phyloP scores from a whole-genome alignment of 2,113 vertebrate genomes.

The Zapus hudsonius region DNA sequence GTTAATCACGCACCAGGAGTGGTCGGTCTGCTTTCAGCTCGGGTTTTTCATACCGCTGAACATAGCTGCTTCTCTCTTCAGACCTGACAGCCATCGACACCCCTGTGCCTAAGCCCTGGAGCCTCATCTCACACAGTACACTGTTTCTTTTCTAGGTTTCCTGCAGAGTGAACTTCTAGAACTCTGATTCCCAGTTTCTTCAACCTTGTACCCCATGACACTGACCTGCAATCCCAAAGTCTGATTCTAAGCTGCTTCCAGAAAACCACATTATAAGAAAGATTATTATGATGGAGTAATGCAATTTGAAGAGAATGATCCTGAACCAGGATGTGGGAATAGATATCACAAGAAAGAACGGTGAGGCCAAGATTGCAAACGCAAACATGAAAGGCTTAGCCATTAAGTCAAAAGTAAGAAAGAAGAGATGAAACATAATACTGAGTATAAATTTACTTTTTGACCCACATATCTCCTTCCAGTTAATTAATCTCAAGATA shows the following conservation, averaged over 20 bases:
- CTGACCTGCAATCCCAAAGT: not conserved
- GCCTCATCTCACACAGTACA: not conserved
- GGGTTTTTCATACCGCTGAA: conserved; percentile 2
- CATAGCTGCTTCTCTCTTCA: conserved; percentile 11
- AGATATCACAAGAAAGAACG: not conserved
- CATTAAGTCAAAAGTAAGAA: not conserved
- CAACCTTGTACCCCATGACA: too few relatives aligned
- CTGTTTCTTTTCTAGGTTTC: not conserved
- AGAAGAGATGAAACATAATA: not conserved
- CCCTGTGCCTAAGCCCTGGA: accelerated
- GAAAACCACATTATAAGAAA: not conserved
- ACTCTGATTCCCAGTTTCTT: not conserved
- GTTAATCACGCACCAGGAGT: conserved; percentile 17
- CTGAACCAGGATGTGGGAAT: not conserved
- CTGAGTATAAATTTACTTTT: not conserved
- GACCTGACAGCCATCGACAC: not conserved
- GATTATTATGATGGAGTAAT: not conserved
- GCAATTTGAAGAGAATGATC: accelerated
- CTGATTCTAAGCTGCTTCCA: not conserved
- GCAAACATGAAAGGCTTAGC: not conserved
- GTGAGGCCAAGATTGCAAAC: not conserved
- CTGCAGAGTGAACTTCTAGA: not conserved
- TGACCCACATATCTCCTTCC: not conserved
- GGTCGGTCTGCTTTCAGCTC: conserved; percentile 44
- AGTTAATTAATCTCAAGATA: not conserved